phyloP scores from a whole-genome alignment of 1,140 invertebrate species.

The Telenomus remus region DNA sequence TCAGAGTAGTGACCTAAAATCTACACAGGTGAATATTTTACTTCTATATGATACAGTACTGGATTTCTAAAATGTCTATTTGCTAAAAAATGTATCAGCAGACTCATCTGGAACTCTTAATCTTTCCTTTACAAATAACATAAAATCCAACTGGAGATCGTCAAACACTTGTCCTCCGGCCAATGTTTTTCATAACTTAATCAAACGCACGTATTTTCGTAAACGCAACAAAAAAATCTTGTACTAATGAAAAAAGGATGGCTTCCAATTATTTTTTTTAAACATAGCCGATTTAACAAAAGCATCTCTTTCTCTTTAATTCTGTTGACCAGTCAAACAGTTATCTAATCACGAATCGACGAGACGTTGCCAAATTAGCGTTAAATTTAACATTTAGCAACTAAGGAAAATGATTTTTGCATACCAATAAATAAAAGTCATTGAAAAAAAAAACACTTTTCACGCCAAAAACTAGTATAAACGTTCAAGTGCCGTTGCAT shows the following conservation, averaged over 20 bases:
- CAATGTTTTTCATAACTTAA: constrained; percentile 10
- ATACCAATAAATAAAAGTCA: constrained; percentile 66
- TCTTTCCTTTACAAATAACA: constrained; percentile 25
- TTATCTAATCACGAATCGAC: constrained; percentile 30
- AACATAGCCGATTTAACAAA: constrained; percentile 29
- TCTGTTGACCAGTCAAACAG: neutral
- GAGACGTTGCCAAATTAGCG: constrained; percentile 75
- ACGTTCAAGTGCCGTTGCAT: constrained; percentile 10
- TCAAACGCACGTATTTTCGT: constrained; percentile 16
- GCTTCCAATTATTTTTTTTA: constrained; percentile 57
- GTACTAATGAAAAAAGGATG: constrained; percentile 22
- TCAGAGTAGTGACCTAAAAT: constrained; percentile 25
- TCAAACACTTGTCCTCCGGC: constrained; percentile 5
- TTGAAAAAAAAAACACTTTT: constrained; percentile 69
- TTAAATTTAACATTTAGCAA: constrained; percentile 71
- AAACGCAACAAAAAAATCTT: constrained; percentile 16
- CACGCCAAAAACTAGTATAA: constrained; percentile 53
- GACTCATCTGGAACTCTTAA: neutral
- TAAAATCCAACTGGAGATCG: neutral
- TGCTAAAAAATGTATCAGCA: neutral
- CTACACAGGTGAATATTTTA: no score
- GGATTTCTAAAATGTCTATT: neutral
- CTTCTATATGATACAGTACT: neutral
- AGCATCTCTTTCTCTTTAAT: constrained; percentile 15
- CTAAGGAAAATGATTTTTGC: constrained; percentile 53